Base-by-base conservation (phyloP, 2,888 invertebrate genomes). In the Nipponacmea schrenckii region DNA sequence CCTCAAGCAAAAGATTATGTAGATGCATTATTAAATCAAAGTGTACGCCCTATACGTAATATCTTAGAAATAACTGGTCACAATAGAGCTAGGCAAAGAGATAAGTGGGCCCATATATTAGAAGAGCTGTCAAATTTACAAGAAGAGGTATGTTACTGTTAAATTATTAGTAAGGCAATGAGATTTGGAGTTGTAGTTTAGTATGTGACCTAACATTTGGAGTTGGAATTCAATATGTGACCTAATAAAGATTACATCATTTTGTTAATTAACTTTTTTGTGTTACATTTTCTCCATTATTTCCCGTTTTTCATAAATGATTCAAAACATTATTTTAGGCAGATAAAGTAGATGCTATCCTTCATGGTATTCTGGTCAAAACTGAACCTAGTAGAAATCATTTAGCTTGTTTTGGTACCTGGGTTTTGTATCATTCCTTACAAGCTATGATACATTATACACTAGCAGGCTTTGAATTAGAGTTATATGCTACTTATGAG, bases 401-500 rank as follows among this genome's bases (percentile, higher is more conserved):
- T 88, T 89, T 93, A 65, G 94, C 96, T 0, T 96, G 95, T 88
- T 95, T 88, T 74, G 95, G 95, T 70, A 97, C 97, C 0, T 98
- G 98, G 97, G 93, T 97, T 56, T 91, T 98, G 77, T 97, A 97
- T 90, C 96, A 98, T 89, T 96, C 96, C 64, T 91, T 89, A 48
- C 84, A 84, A 67, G 85, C 84, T 63, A 97, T 98, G 96, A 94
- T 96, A 83, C 94, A 96, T 86, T 98, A 96, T 89, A 91, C 97
- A 50, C 92, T 98, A 81, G 94, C 96, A 27, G 98, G 98, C 0
- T 95, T 99, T 83, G 97, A 98, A 87, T 91, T 98, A 70, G 97
- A 98, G 89, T 90, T 99, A 46, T 98, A 98, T 90, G 96, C 96
- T 73, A 93, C 94, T 31, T 97, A 98, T 88, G 98, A 99, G 90